phyloP scores from a whole-genome alignment of 2,797 vertebrate genomes.

The Enteromius mattozi region DNA sequence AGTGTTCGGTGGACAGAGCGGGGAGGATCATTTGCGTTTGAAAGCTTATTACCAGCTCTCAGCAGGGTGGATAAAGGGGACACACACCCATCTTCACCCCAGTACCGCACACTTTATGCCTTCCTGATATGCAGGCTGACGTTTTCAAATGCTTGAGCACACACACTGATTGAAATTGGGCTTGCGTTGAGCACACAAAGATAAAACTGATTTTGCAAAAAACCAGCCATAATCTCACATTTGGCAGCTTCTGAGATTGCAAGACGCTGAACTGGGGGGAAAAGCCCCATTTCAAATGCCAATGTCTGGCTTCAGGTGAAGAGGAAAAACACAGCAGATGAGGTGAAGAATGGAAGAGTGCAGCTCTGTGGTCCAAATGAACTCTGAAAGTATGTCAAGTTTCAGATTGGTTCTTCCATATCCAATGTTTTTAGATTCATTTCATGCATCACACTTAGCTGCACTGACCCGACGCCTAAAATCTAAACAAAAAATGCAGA shows the following conservation, averaged over 20 bases:
- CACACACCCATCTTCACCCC: conserved; percentile 55
- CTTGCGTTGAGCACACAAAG: conserved; percentile 63
- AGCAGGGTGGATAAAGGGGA: conserved; percentile 53
- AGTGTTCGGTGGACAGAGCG: conserved; percentile 31
- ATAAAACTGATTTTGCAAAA: conserved; percentile 64
- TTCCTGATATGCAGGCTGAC: conserved; percentile 47
- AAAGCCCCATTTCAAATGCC: conserved; percentile 52
- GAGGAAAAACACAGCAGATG: conserved; percentile 6
- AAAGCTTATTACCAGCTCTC: conserved; percentile 53
- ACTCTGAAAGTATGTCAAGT: neutral
- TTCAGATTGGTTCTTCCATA: neutral
- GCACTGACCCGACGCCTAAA: neutral
- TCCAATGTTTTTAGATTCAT: neutral
- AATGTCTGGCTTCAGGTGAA: conserved; percentile 43
- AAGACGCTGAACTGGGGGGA: conserved; percentile 32
- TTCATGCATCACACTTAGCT: neutral
- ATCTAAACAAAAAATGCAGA: neutral
- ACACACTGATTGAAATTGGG: conserved; percentile 64
- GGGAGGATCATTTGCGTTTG: conserved; percentile 27
- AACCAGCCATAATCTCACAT: conserved; percentile 62
- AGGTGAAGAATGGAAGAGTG: neutral
- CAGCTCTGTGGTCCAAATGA: conserved; percentile 1
- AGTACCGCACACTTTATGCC: conserved; percentile 9
- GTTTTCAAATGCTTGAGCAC: conserved; percentile 60
- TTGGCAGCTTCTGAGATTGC: conserved; percentile 56